These are phyloP conservation scores for Temnopleurus reevesii DNA, from an alignment of 53 echinoderm and acorn worm species.

Conservation along the genomic window DNA sequence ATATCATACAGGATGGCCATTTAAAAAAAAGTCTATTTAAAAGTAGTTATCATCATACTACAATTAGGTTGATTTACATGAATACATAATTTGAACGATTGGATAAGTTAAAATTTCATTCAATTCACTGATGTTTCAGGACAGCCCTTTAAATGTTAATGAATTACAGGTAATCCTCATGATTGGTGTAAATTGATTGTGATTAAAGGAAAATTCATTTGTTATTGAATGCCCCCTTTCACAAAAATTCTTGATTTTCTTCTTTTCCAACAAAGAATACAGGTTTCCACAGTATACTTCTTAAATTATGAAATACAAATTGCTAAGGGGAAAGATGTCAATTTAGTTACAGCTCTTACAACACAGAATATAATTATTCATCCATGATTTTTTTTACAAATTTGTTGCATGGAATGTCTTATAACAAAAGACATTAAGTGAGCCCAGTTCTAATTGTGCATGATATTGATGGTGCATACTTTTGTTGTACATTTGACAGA, in stretches of 20 bases:
- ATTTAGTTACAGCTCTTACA: conserved; percentile 47
- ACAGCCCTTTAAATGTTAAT: not conserved
- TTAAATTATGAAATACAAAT: not conserved
- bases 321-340: conserved; percentile 28
- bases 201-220: not conserved
- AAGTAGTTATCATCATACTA: conserved; percentile 7
- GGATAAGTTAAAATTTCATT: not conserved
- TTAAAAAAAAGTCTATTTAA: too few relatives aligned
- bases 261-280: not conserved
- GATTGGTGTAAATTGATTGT: not conserved
- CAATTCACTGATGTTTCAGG: conserved; percentile 19
- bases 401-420: conserved; percentile 43
- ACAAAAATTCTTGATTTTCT: not conserved
- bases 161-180: not conserved
- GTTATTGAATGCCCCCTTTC: not conserved
- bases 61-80: conserved; percentile 14
- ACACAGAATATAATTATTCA: not conserved
- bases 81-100: conserved; percentile 41
- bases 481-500: not conserved
- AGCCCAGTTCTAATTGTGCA: not conserved
- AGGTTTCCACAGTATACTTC: not conserved
- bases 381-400: too few relatives aligned
- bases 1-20: conserved; percentile 33
- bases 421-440: not conserved
- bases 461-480: conserved; percentile 13